Percentiles rank a stretch among this genome's conserved stretches.
These are phyloP conservation scores for Lumbricus terrestris DNA, from an alignment of 2,888 invertebrate genomes.

Conservation along the genomic window DNA sequence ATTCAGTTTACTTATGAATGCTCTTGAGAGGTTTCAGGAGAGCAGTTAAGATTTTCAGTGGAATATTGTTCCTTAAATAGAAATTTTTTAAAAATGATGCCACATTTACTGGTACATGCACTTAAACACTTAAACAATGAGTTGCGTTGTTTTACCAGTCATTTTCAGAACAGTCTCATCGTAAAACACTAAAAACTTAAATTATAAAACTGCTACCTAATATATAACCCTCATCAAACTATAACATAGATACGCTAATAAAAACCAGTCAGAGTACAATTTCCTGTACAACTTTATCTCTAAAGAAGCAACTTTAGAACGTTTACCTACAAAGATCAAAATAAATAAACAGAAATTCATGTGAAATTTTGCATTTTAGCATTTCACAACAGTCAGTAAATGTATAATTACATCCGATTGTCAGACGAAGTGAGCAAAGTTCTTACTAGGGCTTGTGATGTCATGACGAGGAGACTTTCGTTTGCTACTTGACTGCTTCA, in stretches of 20 bases:
- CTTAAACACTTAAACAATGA: no score
- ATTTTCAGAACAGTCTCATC: no score
- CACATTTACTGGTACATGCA: neutral
- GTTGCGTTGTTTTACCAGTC: no score
- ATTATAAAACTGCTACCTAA: neutral
- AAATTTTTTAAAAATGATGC: neutral
- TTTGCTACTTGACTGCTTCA: neutral
- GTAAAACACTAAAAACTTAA: neutral
- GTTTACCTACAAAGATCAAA: no score
- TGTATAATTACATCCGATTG: neutral
- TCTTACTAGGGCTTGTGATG: neutral
- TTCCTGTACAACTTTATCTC: neutral
- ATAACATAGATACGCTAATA: neutral
- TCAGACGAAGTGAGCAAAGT: neutral
- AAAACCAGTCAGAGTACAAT: neutral
- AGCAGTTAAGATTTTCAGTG: neutral
- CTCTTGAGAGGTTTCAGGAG: neutral
- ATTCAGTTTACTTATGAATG: neutral
- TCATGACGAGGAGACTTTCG: neutral
- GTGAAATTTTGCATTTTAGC: no score
- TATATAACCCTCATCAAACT: neutral
- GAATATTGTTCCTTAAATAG: neutral
- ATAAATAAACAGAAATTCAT: no score
- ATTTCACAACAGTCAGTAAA: neutral
- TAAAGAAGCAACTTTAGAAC: neutral